Evolutionary conservation across 2,888 invertebrate genomes (phyloP).

Genomic region (Drosophila tripunctata): DNA sequence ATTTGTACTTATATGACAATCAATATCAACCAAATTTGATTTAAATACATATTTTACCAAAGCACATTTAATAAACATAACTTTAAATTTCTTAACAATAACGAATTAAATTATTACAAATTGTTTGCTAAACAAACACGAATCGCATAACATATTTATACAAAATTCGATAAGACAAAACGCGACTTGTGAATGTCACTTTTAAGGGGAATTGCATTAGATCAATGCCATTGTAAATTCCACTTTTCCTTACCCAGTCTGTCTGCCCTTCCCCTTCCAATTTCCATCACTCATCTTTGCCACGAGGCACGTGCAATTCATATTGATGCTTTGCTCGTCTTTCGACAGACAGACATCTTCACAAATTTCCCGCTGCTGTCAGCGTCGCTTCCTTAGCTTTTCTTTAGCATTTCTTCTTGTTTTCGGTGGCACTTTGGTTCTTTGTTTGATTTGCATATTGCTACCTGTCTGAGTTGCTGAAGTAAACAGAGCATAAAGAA

Average conservation of each 20-base stretch:
- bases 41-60: too few relatives aligned
- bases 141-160: slow-evolving; percentile 20
- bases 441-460: slow-evolving; percentile 76
- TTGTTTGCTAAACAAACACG: background rate
- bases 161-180: slow-evolving; percentile 18
- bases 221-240: slow-evolving; percentile 37
- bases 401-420: background rate
- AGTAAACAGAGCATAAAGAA: slow-evolving; percentile 41
- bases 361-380: slow-evolving; percentile 32
- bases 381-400: slow-evolving; percentile 36
- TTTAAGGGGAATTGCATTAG: slow-evolving; percentile 61
- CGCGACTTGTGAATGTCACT: slow-evolving; percentile 38
- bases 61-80: too few relatives aligned
- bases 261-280: too few relatives aligned
- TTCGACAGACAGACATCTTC: background rate
- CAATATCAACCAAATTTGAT: too few relatives aligned
- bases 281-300: background rate
- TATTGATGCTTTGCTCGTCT: slow-evolving; percentile 50
- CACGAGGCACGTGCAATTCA: slow-evolving; percentile 54
- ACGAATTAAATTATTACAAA: background rate
- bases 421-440: slow-evolving; percentile 26
- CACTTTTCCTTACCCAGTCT: background rate
- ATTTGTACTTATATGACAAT: too few relatives aligned
- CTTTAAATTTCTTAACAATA: too few relatives aligned
- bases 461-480: slow-evolving; percentile 67